Evolutionary conservation across 2,797 vertebrate genomes (phyloP), one percentile per base, ranked within the genome.

Genomic region (Notolepis coatsorum): DNA sequence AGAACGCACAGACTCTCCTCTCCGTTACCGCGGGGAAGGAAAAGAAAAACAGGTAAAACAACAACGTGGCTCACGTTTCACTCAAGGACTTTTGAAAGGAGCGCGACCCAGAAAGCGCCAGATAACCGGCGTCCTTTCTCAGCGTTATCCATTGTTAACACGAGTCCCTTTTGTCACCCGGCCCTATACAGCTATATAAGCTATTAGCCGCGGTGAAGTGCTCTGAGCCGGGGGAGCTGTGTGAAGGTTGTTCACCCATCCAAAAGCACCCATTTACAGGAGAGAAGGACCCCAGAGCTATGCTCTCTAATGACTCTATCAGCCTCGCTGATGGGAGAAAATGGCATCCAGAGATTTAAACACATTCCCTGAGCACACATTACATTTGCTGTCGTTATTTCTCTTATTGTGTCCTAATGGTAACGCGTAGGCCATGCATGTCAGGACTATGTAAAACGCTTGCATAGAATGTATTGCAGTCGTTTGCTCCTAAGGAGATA

Each of bases 321-420:
- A 95, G 89, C 91, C 73, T 86, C 89, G 92, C 89, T 92, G 94
- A 95, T 93, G 91, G 93, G 92, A 93, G 93, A 92, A 94, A 95
- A 96, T 94, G 91, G 92, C 93, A 93, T 89, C 84, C 66, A 88
- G 91, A 94, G 93, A 93, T 93, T 95, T 93, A 81, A 89, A 89
- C 90, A 85, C 88, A 89, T 92, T 93, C 90, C 89, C 86, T 75
- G 64, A 86, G 82, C 91, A 87, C 91, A 91, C 89, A 88, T 91
- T 79, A 89, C 90, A 92, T 93, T 91, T 91, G 82, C 93, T 89
- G 82, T 82, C 73, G 59, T 61, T 75, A 61, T 75, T 86, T 82
- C 51, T 64, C 8, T 78, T 77, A 87, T 84, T 76, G 73, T 68
- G 65, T 72, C 38, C 42, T 74, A 75, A 86, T 74, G 62, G 69